phyloP scores from a whole-genome alignment of 2,113 vertebrate genomes.

The Pelmatolapia mariae region DNA sequence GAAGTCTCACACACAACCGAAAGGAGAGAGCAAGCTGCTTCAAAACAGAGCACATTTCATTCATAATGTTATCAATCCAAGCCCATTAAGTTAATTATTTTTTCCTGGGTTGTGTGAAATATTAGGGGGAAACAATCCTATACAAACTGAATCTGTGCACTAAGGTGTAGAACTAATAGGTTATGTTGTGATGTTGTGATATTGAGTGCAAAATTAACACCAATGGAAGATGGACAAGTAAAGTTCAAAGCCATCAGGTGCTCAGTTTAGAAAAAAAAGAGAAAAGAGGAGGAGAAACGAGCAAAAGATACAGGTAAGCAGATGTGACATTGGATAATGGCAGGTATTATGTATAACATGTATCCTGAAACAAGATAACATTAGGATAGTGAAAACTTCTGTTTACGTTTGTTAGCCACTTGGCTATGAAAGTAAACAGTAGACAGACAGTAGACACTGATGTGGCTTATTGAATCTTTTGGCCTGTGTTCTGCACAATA shows the following conservation, averaged over 20 bases:
- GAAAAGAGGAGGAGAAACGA: neutral
- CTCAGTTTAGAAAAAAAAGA: neutral
- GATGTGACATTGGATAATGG: neutral
- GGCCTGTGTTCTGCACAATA: neutral
- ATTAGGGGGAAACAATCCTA: neutral
- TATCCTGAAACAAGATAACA: neutral
- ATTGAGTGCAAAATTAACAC: neutral
- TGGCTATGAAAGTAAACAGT: neutral
- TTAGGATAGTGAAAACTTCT: neutral
- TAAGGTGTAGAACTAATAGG: fast-evolving
- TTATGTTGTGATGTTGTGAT: neutral
- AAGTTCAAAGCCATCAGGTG: fast-evolving
- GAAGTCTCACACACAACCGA: neutral
- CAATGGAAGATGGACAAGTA: neutral
- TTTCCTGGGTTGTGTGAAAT: neutral
- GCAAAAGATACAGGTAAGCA: neutral
- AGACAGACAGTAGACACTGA: neutral
- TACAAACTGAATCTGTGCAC: neutral
- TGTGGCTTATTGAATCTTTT: neutral
- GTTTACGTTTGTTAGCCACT: fast-evolving
- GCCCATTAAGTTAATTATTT: neutral
- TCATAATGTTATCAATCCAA: neutral
- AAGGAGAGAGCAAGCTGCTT: neutral
- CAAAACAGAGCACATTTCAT: neutral
- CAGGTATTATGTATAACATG: neutral